Base-by-base conservation (phyloP, 1,140 invertebrate genomes). In the Achroia grisella region DNA sequence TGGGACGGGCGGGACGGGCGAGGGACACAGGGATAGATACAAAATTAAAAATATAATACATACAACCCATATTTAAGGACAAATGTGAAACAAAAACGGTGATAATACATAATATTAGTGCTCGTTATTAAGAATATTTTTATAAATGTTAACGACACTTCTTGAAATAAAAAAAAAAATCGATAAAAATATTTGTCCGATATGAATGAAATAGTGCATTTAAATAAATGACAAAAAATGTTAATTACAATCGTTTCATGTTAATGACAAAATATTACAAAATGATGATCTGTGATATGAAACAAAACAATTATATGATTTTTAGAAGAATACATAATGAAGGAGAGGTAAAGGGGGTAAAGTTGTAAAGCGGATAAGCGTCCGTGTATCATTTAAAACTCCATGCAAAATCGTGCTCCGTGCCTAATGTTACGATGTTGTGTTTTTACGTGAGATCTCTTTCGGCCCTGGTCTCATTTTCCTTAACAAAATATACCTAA, bases 401-500 rank as follows among this genome's bases (percentile, higher is more conserved):
- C 58, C 74, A 80, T 79, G 78, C 75, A 52, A 61, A 46, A 64
- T 66, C 55, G 73, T 80, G 75, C 64, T 48, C 43, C 65, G 65
- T 76, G 66, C 61, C 57, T 53, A 55, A 62, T 76, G 63, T 69
- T 55, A 62, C 62, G 65, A 60, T 71, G 64, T 32, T 33, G 32
- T 37, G 42, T 54, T 31, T n/a, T 40, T 41, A 44, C 60, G 56
- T 62, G 54, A 56, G 59, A 78, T 84, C 77, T 84, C 80, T 84
- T 84, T 84, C 80, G 77, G 77, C 80, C 80, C 80, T 81, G 80
- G 77, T 84, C 53, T 62, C 74, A 81, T 80, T 84, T 81, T 80
- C 62, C 71, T 52, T 61, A 64, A 55, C 54, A 65, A 52, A 47
- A 71, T 68, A 23, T 3, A 78, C 75, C 70, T 78, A 81, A 62